Percentiles rank a stretch among this genome's conserved stretches.
These are phyloP conservation scores for Caerostris extrusa DNA, from an alignment of 1,140 invertebrate species.

Conservation along the genomic window DNA sequence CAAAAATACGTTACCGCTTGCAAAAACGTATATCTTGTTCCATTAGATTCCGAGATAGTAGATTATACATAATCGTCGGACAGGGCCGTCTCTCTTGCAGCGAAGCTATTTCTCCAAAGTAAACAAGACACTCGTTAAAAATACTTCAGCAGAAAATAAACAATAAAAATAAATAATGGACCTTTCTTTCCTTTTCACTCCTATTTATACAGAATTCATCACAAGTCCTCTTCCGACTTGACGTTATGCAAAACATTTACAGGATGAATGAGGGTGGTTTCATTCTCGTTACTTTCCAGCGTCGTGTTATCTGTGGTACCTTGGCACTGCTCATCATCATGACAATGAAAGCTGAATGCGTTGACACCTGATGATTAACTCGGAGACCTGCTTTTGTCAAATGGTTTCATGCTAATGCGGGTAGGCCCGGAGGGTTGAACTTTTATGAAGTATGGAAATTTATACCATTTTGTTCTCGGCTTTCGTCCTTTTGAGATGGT, in stretches of 20 bases:
- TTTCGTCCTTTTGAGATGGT: constrained; percentile 2
- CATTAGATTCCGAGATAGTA: neutral
- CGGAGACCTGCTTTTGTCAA: constrained; percentile 61
- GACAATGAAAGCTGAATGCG: constrained; percentile 65
- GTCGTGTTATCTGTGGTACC: constrained; percentile 32
- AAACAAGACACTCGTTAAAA: constrained; percentile 23
- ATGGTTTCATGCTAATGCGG: constrained; percentile 65
- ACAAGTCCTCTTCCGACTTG: neutral
- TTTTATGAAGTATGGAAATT: constrained; percentile 66
- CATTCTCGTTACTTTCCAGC: constrained; percentile 47
- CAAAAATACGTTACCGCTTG: too few relatives aligned
- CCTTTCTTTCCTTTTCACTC: constrained; percentile 11
- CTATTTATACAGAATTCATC: constrained; percentile 13
- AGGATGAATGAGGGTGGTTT: constrained; percentile 48
- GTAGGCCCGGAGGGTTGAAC: constrained; percentile 13
- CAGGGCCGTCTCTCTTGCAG: neutral
- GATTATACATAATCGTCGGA: neutral
- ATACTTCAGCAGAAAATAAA: neutral
- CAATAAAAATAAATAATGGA: constrained; percentile 20
- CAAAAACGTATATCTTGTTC: too few relatives aligned
- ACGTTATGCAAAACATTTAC: constrained; percentile 29
- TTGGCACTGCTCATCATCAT: constrained; percentile 54
- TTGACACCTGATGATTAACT: constrained; percentile 76
- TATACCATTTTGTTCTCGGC: neutral
- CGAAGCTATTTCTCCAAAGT: neutral